Percentiles rank a stretch among this genome's conserved stretches.
Evolutionary conservation across 2,888 invertebrate genomes (phyloP).

Genomic region (Microdon myrmicae): DNA sequence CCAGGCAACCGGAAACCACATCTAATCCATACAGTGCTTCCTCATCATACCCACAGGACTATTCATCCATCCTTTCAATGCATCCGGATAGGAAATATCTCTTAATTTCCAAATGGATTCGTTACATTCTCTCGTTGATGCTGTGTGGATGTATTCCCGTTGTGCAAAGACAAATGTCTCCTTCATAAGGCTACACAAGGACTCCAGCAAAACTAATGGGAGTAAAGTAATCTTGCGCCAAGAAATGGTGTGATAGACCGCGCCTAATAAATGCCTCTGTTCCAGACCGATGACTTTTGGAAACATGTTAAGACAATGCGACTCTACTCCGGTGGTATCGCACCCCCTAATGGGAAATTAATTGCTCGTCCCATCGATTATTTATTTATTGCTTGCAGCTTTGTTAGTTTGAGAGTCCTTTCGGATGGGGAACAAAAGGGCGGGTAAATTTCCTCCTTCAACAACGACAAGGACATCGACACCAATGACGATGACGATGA

Average conservation of each 20-base stretch:
- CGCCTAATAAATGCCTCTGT: conserved; percentile 52
- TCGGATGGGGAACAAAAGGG: conserved; percentile 2
- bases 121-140: conserved; percentile 51
- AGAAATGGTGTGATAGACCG: conserved; percentile 48
- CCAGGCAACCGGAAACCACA: conserved; percentile 39
- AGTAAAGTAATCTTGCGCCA: conserved; percentile 30
- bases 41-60: conserved; percentile 15
- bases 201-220: no score
- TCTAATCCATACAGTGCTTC: conserved; percentile 48
- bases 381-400: conserved; percentile 54
- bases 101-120: conserved; percentile 53
- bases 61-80: conserved; percentile 10
- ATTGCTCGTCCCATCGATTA: conserved; percentile 55
- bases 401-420: conserved; percentile 11
- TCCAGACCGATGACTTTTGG: conserved; percentile 50
- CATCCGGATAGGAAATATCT: conserved; percentile 50
- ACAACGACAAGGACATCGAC: conserved; percentile 15
- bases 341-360: conserved; percentile 55
- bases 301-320: conserved; percentile 52
- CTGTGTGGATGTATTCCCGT: no score
- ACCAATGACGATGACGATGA: conserved; percentile 13
- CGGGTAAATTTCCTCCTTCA: conserved; percentile 9
- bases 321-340: conserved; percentile 49
- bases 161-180: no score
- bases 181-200: no score